These are phyloP conservation scores for Tenrec ecaudatus DNA, from an alignment of 2,113 vertebrate genomes.

Conservation along the genomic window DNA sequence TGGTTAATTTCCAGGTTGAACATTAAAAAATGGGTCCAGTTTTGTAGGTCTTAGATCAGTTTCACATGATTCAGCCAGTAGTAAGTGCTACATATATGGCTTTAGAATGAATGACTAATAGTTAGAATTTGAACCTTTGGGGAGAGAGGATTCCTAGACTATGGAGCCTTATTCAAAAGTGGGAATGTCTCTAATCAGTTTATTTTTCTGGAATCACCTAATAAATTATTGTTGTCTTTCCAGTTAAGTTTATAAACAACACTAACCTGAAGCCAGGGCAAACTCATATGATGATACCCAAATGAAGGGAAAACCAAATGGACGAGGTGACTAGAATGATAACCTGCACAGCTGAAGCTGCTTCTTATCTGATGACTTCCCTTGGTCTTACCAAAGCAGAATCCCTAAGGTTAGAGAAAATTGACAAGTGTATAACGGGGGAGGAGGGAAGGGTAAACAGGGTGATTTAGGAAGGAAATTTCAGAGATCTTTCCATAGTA, in stretches of 20 bases:
- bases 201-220: background rate
- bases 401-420: slow-evolving; percentile 34
- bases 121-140: slow-evolving; percentile 20
- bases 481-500: background rate
- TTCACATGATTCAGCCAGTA: slow-evolving; percentile 26
- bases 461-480: slow-evolving; percentile 9
- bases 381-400: slow-evolving; percentile 6
- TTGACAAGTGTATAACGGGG: background rate
- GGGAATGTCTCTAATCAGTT: background rate
- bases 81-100: no score
- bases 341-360: background rate
- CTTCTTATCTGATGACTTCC: slow-evolving; percentile 16
- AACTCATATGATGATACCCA: background rate
- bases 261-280: background rate
- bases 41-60: slow-evolving; percentile 37
- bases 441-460: background rate
- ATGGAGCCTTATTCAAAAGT: background rate
- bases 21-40: background rate
- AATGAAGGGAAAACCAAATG: background rate
- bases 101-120: slow-evolving; percentile 7
- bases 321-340: background rate
- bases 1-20: slow-evolving; percentile 14
- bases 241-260: slow-evolving; percentile 37
- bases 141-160: background rate
- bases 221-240: slow-evolving; percentile 23